Evolutionary conservation across 2,888 invertebrate genomes (phyloP).

Genomic region (Sicus ferrugineus): DNA sequence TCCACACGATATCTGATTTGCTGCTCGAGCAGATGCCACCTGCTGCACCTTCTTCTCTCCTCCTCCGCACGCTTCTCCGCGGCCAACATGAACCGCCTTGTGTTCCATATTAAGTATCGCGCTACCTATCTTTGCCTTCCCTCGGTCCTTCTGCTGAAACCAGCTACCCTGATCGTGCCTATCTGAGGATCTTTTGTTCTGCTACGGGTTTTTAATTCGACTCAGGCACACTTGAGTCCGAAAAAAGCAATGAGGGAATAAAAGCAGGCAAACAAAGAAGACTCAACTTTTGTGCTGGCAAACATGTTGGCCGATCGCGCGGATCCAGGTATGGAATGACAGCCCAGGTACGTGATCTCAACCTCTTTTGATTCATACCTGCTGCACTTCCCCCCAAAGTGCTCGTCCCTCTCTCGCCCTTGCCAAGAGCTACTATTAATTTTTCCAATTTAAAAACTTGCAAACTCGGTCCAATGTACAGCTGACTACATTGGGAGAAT

Average conservation of each 20-base stretch:
- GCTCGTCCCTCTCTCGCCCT: neutral
- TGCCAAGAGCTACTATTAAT: no score
- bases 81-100: neutral
- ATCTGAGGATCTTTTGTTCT: neutral
- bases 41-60: constrained; percentile 19
- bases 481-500: neutral
- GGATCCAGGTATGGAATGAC: neutral
- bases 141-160: neutral
- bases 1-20: constrained; percentile 20
- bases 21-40: constrained; percentile 27
- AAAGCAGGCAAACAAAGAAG: neutral
- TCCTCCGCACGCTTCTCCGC: neutral
- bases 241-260: no score
- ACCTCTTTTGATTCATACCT: neutral
- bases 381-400: neutral
- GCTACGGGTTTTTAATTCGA: constrained; percentile 10
- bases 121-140: neutral
- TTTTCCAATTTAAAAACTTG: neutral
- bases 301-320: neutral
- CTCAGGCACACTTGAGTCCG: neutral
- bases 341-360: neutral
- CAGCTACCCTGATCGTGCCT: neutral
- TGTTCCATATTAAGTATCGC: constrained; percentile 7
- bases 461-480: neutral
- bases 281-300: neutral